These are phyloP conservation scores for Melanerpes aurifrons DNA, from an alignment of 2,113 vertebrate species.

Conservation along the genomic window DNA sequence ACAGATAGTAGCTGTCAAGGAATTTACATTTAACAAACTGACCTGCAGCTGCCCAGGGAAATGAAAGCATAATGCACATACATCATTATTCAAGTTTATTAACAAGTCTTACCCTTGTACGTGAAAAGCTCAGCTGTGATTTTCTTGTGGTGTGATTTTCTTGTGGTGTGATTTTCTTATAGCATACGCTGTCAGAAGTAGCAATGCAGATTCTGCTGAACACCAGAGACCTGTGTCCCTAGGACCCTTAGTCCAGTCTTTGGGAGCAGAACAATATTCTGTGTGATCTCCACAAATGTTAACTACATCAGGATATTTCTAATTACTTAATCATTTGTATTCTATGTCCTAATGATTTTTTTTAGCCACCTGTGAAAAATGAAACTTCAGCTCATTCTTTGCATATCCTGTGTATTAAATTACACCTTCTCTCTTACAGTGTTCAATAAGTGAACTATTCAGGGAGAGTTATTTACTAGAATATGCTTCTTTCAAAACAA, in stretches of 20 bases:
- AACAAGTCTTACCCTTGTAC: neutral
- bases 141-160: neutral
- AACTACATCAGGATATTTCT: neutral
- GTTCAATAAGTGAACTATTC: neutral
- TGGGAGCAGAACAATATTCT: neutral
- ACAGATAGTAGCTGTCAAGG: neutral
- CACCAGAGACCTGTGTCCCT: accelerated
- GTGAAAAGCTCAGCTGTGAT: neutral
- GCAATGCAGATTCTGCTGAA: neutral
- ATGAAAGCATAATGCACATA: neutral
- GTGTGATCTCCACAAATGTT: neutral
- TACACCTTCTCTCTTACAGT: neutral
- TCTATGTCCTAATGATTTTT: no score
- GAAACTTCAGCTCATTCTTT: neutral
- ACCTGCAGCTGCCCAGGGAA: neutral
- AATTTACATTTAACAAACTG: neutral
- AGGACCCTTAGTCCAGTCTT: neutral
- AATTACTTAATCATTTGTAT: neutral
- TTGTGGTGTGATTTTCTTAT: neutral
- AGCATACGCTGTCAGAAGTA: neutral
- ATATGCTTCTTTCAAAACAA: neutral
- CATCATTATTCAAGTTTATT: accelerated
- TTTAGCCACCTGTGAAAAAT: neutral
- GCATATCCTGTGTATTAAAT: neutral
- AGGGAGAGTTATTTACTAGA: neutral